Evolutionary conservation across 2,113 vertebrate genomes (phyloP).

Genomic region (Nannospalax galili): DNA sequence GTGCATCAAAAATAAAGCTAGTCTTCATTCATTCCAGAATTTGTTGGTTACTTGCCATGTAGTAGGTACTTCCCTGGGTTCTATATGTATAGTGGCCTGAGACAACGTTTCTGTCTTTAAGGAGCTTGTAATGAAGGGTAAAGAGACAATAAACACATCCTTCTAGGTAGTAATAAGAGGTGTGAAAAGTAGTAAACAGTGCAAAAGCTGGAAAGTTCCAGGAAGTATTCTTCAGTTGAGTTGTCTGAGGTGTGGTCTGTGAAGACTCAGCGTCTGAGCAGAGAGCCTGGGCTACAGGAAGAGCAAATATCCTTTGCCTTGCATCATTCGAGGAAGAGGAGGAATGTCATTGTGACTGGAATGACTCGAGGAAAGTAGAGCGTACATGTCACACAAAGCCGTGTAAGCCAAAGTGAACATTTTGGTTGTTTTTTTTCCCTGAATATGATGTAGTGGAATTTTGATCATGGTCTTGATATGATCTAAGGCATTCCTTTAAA

Average conservation of each 20-base stretch:
- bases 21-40: slow-evolving; percentile 16
- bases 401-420: not conserved
- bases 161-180: slow-evolving; percentile 19
- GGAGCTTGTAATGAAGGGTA: not conserved
- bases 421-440: not conserved
- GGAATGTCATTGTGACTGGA: not conserved
- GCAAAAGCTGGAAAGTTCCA: not conserved
- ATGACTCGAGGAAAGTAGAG: not conserved
- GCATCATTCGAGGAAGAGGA: not conserved
- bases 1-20: slow-evolving; percentile 1
- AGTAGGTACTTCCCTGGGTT: not conserved
- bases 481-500: slow-evolving; percentile 47
- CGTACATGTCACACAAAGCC: not conserved
- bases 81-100: not conserved
- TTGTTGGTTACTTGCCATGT: not conserved
- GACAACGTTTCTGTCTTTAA: not conserved
- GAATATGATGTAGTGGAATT: not conserved
- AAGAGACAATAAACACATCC: not conserved
- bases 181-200: slow-evolving; percentile 3
- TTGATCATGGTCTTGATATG: slow-evolving; percentile 17
- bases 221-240: not conserved
- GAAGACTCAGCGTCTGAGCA: slow-evolving; percentile 8
- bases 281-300: not conserved
- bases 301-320: slow-evolving; percentile 23
- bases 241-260: not conserved